Conservation (phyloP, 2,888 invertebrate species). For the Eugnorisma glareosa region DNA sequence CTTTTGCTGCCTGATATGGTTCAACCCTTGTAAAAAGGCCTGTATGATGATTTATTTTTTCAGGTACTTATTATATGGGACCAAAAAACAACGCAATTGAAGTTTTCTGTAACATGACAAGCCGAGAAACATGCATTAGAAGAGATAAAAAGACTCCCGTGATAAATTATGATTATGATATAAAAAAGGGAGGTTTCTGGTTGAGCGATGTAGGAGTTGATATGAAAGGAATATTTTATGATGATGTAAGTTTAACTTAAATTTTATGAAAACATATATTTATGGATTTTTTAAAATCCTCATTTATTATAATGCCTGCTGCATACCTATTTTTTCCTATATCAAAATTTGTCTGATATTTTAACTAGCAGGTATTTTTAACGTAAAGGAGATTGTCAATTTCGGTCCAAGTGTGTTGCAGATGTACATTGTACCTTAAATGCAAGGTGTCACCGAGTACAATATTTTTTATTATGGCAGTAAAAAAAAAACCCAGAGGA, state of each 20-base stretch:
- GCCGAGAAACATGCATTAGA: constrained; percentile 2
- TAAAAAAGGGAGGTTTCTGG: constrained; percentile 7
- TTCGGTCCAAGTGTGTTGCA: no score
- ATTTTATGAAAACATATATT: background rate
- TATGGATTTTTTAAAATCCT: background rate
- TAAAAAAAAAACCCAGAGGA: no score
- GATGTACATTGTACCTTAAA: no score
- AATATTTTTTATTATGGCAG: no score
- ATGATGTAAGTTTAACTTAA: constrained; percentile 5
- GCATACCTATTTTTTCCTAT: no score
- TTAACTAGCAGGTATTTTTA: no score
- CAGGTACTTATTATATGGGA: constrained; percentile 10
- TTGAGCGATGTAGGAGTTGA: constrained; percentile 7
- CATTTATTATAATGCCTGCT: no score
- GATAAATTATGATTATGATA: background rate
- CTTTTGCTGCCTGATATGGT: background rate
- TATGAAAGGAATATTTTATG: background rate
- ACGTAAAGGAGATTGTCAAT: no score
- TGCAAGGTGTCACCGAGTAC: no score
- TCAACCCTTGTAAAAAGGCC: no score
- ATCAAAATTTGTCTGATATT: no score
- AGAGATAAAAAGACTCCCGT: constrained; percentile 1
- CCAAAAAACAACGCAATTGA: constrained; percentile 1
- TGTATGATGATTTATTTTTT: background rate
- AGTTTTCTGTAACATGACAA: constrained; percentile 20